Conservation (phyloP, 2,113 vertebrate species). For the Brienomyrus longianalis region DNA sequence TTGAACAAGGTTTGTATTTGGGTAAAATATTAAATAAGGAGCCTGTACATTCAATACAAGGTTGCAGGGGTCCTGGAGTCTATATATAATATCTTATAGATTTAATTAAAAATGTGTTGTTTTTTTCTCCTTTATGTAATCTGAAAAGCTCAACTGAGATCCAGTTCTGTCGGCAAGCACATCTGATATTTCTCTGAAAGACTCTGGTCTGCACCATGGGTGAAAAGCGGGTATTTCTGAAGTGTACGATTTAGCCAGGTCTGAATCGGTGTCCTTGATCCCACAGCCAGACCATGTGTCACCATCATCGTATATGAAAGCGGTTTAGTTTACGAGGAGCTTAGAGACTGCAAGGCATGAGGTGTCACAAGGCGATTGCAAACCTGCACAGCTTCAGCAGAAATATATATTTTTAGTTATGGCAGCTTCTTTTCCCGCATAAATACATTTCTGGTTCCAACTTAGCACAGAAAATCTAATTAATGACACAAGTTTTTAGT, state of each 20-base stretch:
- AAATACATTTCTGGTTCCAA: not conserved
- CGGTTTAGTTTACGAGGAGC: not conserved
- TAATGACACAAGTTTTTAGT: not conserved
- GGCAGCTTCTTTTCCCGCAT: not conserved
- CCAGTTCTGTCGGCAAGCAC: not conserved
- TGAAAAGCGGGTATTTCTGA: not conserved
- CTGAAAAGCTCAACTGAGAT: not conserved
- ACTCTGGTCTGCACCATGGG: not conserved
- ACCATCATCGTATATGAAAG: not conserved
- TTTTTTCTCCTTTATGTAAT: not conserved
- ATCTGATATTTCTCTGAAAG: not conserved
- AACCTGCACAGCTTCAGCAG: not conserved
- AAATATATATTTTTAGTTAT: constrained; percentile 1
- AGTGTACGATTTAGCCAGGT: not conserved
- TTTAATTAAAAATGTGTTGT: not conserved
- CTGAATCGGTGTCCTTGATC: not conserved
- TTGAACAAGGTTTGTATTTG: not conserved
- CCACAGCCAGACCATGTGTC: not conserved
- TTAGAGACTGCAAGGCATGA: not conserved
- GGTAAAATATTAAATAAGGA: not conserved
- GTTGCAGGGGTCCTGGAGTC: not conserved
- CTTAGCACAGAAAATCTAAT: not conserved
- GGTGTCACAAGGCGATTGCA: not conserved
- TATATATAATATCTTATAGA: not conserved
- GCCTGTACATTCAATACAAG: not conserved